A percentile compares a stretch with the other conserved stretches of the same genome.
These are phyloP conservation scores for Pangasius krempfi DNA, from an alignment of 2,797 vertebrate species.

Conservation along the genomic window DNA sequence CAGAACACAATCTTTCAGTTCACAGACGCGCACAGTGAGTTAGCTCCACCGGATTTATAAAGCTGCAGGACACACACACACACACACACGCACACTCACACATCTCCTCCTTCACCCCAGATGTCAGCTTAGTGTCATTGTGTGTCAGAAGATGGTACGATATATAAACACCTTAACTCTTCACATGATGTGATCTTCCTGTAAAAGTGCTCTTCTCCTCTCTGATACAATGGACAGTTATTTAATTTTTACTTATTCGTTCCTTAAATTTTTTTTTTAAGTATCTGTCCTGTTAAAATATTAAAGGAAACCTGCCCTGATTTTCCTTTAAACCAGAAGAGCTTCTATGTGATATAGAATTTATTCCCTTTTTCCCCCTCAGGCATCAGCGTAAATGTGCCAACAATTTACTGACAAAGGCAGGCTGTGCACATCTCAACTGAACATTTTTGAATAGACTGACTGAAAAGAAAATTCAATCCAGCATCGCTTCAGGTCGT, in stretches of 20 bases:
- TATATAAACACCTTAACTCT: conserved; percentile 22
- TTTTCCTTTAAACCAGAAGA: neutral
- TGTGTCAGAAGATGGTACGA: conserved; percentile 4
- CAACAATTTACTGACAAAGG: conserved; percentile 14
- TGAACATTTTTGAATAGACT: neutral
- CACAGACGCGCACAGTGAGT: conserved; percentile 14
- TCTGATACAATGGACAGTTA: neutral
- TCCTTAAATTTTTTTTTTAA: neutral
- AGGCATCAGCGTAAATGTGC: neutral
- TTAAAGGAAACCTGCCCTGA: neutral
- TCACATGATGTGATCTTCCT: conserved; percentile 15
- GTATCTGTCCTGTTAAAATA: neutral
- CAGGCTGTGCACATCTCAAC: neutral
- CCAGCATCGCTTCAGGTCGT: conserved; percentile 25
- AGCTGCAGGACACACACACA: conserved; percentile 3
- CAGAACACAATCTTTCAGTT: conserved; percentile 36
- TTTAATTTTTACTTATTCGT: neutral
- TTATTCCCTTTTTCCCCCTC: neutral
- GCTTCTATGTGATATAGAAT: neutral
- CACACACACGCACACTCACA: conserved; percentile 5
- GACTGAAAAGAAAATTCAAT: conserved; percentile 27
- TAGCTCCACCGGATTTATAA: conserved; percentile 30
- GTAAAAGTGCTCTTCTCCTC: neutral
- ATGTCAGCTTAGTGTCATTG: conserved; percentile 28
- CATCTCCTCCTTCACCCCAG: neutral